Base-by-base conservation (phyloP, 2,113 vertebrate genomes). In the Pipa parva region DNA sequence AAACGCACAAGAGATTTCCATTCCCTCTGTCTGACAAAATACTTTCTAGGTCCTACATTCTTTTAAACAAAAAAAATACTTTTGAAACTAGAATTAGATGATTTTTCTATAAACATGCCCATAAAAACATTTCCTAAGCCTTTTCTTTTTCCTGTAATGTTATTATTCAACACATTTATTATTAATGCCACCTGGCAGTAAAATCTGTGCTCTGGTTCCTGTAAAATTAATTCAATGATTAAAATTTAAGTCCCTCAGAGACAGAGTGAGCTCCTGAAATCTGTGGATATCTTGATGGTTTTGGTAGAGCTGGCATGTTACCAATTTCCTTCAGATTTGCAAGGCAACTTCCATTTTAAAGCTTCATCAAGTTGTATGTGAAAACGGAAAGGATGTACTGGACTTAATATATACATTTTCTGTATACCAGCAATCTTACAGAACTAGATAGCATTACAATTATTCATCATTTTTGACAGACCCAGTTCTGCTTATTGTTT, bases 151-250 rank as follows among this genome's bases (percentile, higher is more conserved):
- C 46, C 61, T 72, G 49, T 61, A 71, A 77, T 7, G 63, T 69
- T 63, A 79, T 74, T 75, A 77, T 75, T 80, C 76, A 71, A 37
- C 45, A 50, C 18, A 74, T 84, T 72, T 66, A 79, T 83, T 75
- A 80, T 77, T 80, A 69, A 83, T 72, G 55, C 63, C 29, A 1
- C 66, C 70, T 63, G 63, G 76, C 78, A 75, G 71, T 77, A 83
- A 73, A 79, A 76, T 76, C 76, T 82, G 75, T 73, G 74, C 75
- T 79, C 64, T 0, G 2, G 74, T 73, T 81, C 76, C 74, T 84
- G 72, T 81, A 84, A 85, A 83, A 82, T 82, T 80, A 77, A 83
- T 83, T 75, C 42, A 68, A 73, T 78, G 75, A 85, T 84, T 84
- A 84, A 81, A 84, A 79, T 83, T 83, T 80, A 78, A 85, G 75